Base-by-base conservation (phyloP, 2,888 invertebrate species). In the Meandrusa payeni region DNA sequence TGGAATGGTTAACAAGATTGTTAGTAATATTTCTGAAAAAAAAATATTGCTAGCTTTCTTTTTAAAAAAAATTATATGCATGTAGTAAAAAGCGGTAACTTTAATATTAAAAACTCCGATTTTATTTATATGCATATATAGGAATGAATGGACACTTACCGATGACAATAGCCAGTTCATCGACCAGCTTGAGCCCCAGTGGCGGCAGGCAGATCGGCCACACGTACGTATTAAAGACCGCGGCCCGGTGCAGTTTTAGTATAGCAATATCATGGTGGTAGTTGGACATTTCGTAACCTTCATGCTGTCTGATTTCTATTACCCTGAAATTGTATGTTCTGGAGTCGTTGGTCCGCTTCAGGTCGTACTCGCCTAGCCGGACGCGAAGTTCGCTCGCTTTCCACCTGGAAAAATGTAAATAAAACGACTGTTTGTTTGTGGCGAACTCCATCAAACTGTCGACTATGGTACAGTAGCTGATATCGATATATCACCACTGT, bases 181-280 rank as follows among this genome's bases (percentile, higher is more conserved):
- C 90, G 10, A 90, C 90, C 57, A 92, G 91, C 2, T 85, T 72
- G 26, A 90, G 65, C 1, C 89, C 90, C 0, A 89, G 58, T 0
- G 94, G 93, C 0, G 96, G 96, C 49, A 96, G 89, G 66, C 96
- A 96, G 39, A 95, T 91, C 0, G 95, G 95, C 93, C 95, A 94
- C 37, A 96, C 93, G 61, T 94, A 95, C 0, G 91, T 90, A 58
- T 93, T 93, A 68, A 95, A 95, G 2, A 90, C 75, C 0, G 93
- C 91, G 0, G 92, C 88, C 4, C 90, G 76, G 48, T 91, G 88
- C 36, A 95, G 76, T 57, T 90, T 91, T 27, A 96, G 54, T 22
- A 96, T 89, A 0, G 94, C 93, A 36, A 96, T 93, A 60, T 96
- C 96, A 62, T 96, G 90, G 49, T 91, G 91, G 64, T 93, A 94